Evolutionary conservation across 2,113 vertebrate species (phyloP).

Genomic region (Isichthys henryi): DNA sequence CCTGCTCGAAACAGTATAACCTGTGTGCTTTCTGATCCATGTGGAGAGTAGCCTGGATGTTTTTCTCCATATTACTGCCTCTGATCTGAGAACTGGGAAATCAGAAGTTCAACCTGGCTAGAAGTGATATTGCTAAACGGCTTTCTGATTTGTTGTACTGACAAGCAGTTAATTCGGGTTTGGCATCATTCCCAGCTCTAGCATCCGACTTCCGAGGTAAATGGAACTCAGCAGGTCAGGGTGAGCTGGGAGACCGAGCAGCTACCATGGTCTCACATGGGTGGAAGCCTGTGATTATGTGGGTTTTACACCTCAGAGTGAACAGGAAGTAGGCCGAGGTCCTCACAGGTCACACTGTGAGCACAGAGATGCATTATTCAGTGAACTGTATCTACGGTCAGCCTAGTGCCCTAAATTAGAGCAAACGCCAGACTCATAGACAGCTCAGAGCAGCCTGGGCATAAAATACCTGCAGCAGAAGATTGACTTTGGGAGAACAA

Average conservation of each 20-base stretch:
- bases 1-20: background rate
- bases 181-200: background rate
- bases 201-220: background rate
- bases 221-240: background rate
- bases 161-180: background rate
- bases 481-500: no score
- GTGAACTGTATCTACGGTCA: background rate
- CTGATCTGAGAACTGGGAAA: background rate
- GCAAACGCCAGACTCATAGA: no score
- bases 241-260: background rate
- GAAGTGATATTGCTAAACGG: background rate
- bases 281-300: background rate
- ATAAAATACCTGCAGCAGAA: no score
- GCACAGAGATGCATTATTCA: background rate
- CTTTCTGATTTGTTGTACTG: background rate
- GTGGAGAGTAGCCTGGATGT: background rate
- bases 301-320: background rate
- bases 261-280: background rate
- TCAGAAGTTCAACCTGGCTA: background rate
- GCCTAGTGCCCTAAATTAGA: background rate
- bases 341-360: background rate
- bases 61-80: background rate
- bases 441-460: background rate
- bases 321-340: background rate
- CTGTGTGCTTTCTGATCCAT: background rate